A percentile compares a stretch with the other conserved stretches of the same genome.
Conservation (phyloP, 2,797 vertebrate genomes). For the Crenuchus spilurus region DNA sequence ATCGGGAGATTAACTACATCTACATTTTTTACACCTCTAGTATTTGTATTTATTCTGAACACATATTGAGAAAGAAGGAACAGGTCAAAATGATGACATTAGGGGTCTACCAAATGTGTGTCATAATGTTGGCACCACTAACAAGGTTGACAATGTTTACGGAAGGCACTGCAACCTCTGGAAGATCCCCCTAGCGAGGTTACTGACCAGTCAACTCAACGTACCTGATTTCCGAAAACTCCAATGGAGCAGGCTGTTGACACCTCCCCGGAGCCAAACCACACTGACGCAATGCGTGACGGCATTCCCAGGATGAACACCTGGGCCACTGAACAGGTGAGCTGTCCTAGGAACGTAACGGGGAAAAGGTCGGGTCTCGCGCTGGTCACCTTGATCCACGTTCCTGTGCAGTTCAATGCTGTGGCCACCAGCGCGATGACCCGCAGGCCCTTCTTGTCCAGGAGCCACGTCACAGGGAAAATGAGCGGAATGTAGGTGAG, state of each 20-base stretch:
- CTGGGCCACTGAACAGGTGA: constrained; percentile 83
- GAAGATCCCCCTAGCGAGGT: not conserved
- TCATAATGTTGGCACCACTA: too few species aligned
- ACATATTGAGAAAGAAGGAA: too few species aligned
- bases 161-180: not conserved
- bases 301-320: constrained; percentile 96
- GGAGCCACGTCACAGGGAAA: constrained; percentile 91
- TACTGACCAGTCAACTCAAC: constrained; percentile 11
- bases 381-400: constrained; percentile 93
- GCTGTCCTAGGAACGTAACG: constrained; percentile 86
- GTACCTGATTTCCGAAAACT: constrained; percentile 95
- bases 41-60: too few species aligned
- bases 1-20: too few species aligned
- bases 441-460: constrained; percentile 88
- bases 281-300: constrained; percentile 88
- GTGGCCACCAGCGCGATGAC: constrained; percentile 85
- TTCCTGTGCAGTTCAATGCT: constrained; percentile 86
- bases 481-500: constrained; percentile 91
- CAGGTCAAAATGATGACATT: not conserved
- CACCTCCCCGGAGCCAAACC: constrained; percentile 94
- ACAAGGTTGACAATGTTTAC: too few species aligned
- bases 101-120: too few species aligned
- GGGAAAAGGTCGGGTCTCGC: constrained; percentile 79
- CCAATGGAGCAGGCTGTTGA: constrained; percentile 95
- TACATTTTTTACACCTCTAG: too few species aligned